Evolutionary conservation across 2,797 vertebrate species (phyloP), one percentile per base, ranked within the genome.

Genomic region (Carduelis carduelis): DNA sequence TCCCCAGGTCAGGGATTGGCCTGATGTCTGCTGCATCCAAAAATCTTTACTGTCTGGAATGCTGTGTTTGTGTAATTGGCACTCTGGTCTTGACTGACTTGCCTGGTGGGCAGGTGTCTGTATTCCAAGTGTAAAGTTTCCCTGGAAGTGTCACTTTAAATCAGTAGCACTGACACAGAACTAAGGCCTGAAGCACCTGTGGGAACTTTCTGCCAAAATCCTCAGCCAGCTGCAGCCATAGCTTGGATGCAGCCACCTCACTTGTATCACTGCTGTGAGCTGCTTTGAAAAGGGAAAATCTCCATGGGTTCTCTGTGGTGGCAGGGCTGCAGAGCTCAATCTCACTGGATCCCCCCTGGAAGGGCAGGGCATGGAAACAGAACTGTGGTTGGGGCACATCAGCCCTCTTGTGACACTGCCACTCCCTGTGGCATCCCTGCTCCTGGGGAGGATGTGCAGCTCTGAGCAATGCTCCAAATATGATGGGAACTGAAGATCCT

Each of bases 231-330:
- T 61, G 26, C 66, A 87, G 14, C 47, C 50, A 47, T 26, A n/a
- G 7, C 12, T 83, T 57, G 69, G 19, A 6, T 71, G 64, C 41
- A 70, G 17, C 27, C 26, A 26, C 14, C 49, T 68, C 6, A 2
- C 49, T 68, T 5, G 2, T 28, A 23, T 19, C 7, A 5, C 9
- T 71, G 20, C 24, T 13, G 32, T 21, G 34, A 74, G 71, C 32
- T 46, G 13, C 46, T 88, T 39, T 22, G 6, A 26, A 59, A 47
- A 20, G 56, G 35, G 21, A 50, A 16, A 3, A 14, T 28, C 30
- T 63, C 41, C 0, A 0, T 8, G 47, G 32, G 6, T 39, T 35
- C 43, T 61, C 2, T 6, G 12, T 8, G 9, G 46, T 34, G 21
- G 35, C 13, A 49, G 39, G 4, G 6, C 32, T 30, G 84, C 50